These are phyloP conservation scores for Mamestra brassicae DNA, from an alignment of 2,888 invertebrate genomes.

Conservation along the genomic window DNA sequence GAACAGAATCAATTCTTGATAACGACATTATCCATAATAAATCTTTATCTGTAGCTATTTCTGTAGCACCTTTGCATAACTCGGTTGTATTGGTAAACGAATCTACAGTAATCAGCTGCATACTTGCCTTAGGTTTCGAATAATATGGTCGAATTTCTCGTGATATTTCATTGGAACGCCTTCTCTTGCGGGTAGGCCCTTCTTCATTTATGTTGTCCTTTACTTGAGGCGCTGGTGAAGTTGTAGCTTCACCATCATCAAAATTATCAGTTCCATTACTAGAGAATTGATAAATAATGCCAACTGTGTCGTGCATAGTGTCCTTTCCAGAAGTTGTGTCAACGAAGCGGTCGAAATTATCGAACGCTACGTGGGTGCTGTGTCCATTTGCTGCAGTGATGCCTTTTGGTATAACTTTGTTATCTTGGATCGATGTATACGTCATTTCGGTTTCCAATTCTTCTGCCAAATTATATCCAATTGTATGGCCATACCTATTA, in stretches of 20 bases:
- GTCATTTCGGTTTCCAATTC: constrained; percentile 62
- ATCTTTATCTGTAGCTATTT: constrained; percentile 6
- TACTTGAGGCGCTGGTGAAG: background rate
- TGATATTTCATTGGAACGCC: constrained; percentile 59
- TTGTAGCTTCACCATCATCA: constrained; percentile 4
- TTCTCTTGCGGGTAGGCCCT: constrained; percentile 52
- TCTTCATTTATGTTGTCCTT: background rate
- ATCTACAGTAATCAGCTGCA: constrained; percentile 49
- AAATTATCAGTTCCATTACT: constrained; percentile 5
- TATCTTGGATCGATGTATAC: constrained; percentile 26
- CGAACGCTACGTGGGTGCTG: constrained; percentile 38
- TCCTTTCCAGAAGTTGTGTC: constrained; percentile 54
- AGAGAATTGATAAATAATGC: constrained; percentile 89
- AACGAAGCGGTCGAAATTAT: constrained; percentile 58
- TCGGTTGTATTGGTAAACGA: constrained; percentile 40
- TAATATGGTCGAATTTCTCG: constrained; percentile 55
- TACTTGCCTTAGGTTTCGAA: constrained; percentile 48
- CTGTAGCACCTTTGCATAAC: constrained; percentile 5
- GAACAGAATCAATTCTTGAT: constrained; percentile 3
- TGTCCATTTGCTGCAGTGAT: constrained; percentile 22
- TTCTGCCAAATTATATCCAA: constrained; percentile 67
- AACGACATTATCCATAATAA: constrained; percentile 13
- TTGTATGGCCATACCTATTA: constrained; percentile 69
- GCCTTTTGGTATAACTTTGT: constrained; percentile 14
- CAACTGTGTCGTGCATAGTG: constrained; percentile 92